Evolutionary conservation across 2,888 invertebrate species (phyloP), one percentile per base, ranked within the genome.

Genomic region (Nemotelus nigrinus): DNA sequence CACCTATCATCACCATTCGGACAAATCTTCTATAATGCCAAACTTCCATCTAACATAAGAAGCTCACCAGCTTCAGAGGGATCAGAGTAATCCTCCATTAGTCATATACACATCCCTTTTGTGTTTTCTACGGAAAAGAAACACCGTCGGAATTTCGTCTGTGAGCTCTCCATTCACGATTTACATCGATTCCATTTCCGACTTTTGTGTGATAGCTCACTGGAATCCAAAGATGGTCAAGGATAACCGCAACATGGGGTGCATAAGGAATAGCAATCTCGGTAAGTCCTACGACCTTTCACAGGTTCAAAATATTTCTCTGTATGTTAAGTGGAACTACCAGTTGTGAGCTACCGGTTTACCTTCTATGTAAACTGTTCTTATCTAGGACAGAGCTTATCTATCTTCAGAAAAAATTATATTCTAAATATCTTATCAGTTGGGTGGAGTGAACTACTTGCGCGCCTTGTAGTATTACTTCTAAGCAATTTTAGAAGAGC

Each of bases 51-150:
- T 53, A 10, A 53, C 6, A 53, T 53, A 10, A 6, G 10, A 7
- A 53, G 10, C 53, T 7, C 43, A 4, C 43, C 5, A 25, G 25
- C 25, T 25, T 25, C 25, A 25, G 25, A 25, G 25, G 25, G 25
- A 25, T 25, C 25, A 5, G 10, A 44, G 47, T 7, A 45, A 78
- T 78, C 78, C 78, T 58, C 60, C 57, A 72, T 77, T 72, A 77
- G 76, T 78, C 78, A 71, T 57, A 57, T 67, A 78, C 78, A 72
- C 47, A 78, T 57, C 68, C 76, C 55, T 43, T 39, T 55, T 53
- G 44, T 68, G 25, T 25, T 25, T 25, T 25, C 25, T 25, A 25
- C 1, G 25, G 25, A 25, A 25, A 25, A 25, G 25, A 25, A 25
- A 25, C 25, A 25, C 25, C 25, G 25, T 25, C 25, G 25, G 25